These are phyloP conservation scores for Timema cristinae DNA, from an alignment of 2,888 invertebrate genomes.

Conservation along the genomic window DNA sequence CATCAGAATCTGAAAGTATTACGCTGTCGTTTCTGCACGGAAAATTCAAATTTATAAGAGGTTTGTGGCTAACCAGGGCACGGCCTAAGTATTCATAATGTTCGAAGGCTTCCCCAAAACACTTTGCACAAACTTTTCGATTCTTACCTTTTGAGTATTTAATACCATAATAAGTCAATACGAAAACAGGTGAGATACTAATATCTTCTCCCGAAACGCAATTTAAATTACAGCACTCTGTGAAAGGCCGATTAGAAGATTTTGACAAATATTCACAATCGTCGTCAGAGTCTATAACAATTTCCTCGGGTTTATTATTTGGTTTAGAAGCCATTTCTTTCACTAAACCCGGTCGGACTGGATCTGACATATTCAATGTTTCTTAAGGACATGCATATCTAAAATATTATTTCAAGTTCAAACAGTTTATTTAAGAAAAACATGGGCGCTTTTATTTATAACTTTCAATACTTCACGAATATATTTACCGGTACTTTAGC, in stretches of 20 bases:
- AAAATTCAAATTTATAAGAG: conserved; percentile 40
- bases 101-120: conserved; percentile 46
- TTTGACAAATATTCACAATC: not conserved
- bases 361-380: no score
- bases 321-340: no score
- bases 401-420: no score
- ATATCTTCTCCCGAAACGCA: conserved; percentile 49
- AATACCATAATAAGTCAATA: conserved; percentile 47
- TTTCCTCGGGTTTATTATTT: not conserved
- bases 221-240: conserved; percentile 44
- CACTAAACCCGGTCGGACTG: no score
- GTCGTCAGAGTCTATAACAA: conserved; percentile 3
- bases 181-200: conserved; percentile 46
- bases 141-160: conserved; percentile 44
- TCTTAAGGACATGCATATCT: no score
- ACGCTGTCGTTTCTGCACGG: conserved; percentile 46
- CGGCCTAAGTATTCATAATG: conserved; percentile 45
- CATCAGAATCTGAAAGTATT: conserved; percentile 55
- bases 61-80: conserved; percentile 31
- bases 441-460: no score
- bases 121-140: conserved; percentile 49
- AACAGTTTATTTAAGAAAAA: no score
- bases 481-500: no score
- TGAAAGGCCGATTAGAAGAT: no score
- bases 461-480: no score